phyloP scores from a whole-genome alignment of 1,140 invertebrate species.

The Pseudachorutes palmiensis region DNA sequence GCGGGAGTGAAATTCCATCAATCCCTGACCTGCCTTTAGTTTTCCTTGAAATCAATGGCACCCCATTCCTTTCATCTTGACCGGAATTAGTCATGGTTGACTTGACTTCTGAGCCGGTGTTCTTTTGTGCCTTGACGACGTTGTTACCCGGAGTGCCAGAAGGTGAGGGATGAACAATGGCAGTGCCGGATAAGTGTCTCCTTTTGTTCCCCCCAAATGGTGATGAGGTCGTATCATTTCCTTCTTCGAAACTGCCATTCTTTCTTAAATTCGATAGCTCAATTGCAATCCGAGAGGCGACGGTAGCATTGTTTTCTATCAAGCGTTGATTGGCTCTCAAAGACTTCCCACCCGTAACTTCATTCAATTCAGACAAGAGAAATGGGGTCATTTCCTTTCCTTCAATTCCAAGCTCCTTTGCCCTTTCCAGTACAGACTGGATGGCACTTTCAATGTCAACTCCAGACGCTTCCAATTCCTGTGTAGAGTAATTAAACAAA shows the following conservation, averaged over 20 bases:
- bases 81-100: not conserved
- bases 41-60: no score
- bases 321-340: conserved; percentile 59
- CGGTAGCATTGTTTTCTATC: conserved; percentile 81
- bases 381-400: conserved; percentile 92
- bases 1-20: not conserved
- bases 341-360: conserved; percentile 69
- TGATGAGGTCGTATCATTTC: not conserved
- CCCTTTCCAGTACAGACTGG: conserved; percentile 58
- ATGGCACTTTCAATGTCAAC: conserved; percentile 58
- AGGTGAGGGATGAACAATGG: not conserved
- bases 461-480: conserved; percentile 47
- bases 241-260: not conserved
- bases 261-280: conserved; percentile 47
- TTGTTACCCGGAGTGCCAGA: not conserved
- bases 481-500: no score
- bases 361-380: conserved; percentile 64
- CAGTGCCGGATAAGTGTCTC: not conserved
- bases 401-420: conserved; percentile 53
- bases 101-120: not conserved
- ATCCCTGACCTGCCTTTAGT: not conserved
- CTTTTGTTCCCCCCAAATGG: not conserved
- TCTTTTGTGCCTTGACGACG: not conserved
- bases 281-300: conserved; percentile 74
- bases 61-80: not conserved